Base-by-base conservation (phyloP, 2,113 vertebrate species). In the Megalops atlanticus region DNA sequence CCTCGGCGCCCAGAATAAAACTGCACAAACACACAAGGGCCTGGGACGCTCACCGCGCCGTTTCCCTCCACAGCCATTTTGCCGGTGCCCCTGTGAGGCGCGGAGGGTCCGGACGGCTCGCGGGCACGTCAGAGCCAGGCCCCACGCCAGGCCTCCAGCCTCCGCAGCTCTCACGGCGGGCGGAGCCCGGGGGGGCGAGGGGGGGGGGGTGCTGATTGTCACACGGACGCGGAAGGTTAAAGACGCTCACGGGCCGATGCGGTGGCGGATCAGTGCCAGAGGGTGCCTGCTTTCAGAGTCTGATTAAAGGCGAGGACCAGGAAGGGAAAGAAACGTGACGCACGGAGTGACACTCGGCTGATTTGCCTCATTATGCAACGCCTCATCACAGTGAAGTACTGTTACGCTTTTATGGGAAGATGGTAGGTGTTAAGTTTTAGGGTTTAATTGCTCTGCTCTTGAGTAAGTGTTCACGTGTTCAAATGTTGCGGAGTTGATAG, bases 141-240 rank as follows among this genome's bases (percentile, higher is more conserved):
- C 4, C 49, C 36, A 21, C 31, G 54, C 77, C 58, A 78, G 58
- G 38, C 11, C 47, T 14, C 21, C 12, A 3, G 33, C 21, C 49
- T 24, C 47, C 15, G 18, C 35, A 31, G 33, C 75, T 33, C 75
- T 18, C 18, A 31, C 33, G 35, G 18, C 14, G 75, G 35, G 75
- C 12, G 75, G 35, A 54, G 35, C 47, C 0, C 0, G 45, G 47
- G 15, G 54, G 75, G 35, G 49, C 2, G 49, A 31, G n/a, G n/a
- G n/a, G n/a, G 33, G 47, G 15, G 54, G 75, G 35, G 49, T 3
- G 49, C 40, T 78, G 52, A 78, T 68, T 78, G 54, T 78, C 58
- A 43, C 58, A 41, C 58, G n/a, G 75, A 52, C 43, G 31, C 45
- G 31, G 39, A 78, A 68, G 77, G 54, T 78, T 21, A 78, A 58